Evolutionary conservation across 1,140 invertebrate species (phyloP).

Genomic region (Penaeus vannamei): DNA sequence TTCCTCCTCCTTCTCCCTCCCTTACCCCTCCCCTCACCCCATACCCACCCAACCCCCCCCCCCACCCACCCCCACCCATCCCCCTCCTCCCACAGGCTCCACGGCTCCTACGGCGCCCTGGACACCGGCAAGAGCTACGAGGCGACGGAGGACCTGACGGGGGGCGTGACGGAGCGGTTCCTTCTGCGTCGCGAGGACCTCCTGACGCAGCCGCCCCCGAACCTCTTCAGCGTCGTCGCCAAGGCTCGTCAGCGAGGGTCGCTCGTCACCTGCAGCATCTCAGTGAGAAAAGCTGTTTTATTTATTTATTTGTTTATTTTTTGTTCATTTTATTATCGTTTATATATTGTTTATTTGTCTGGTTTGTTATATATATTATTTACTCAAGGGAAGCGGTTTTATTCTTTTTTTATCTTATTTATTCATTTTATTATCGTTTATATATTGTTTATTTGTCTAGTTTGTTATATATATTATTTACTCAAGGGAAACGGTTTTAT

Average conservation of each 20-base stretch:
- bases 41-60: too few relatives aligned
- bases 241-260: conserved; percentile 74
- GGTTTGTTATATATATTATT: too few relatives aligned
- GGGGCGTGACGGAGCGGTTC: conserved; percentile 70
- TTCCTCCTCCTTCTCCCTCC: too few relatives aligned
- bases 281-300: conserved; percentile 49
- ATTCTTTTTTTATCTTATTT: too few relatives aligned
- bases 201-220: conserved; percentile 70
- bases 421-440: too few relatives aligned
- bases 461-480: too few relatives aligned
- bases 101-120: conserved; percentile 77
- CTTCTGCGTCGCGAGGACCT: conserved; percentile 57
- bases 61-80: neutral
- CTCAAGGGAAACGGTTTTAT: too few relatives aligned
- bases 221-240: conserved; percentile 74
- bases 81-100: conserved; percentile 71
- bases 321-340: too few relatives aligned
- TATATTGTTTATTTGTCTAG: too few relatives aligned
- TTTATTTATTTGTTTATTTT: too few relatives aligned
- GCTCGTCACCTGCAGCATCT: conserved; percentile 77
- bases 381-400: too few relatives aligned
- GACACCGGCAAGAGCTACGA: conserved; percentile 77
- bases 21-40: neutral
- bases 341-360: too few relatives aligned
- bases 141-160: conserved; percentile 73